Evolutionary conservation across 2,797 vertebrate species (phyloP).

Genomic region (Protosalanx chinensis): DNA sequence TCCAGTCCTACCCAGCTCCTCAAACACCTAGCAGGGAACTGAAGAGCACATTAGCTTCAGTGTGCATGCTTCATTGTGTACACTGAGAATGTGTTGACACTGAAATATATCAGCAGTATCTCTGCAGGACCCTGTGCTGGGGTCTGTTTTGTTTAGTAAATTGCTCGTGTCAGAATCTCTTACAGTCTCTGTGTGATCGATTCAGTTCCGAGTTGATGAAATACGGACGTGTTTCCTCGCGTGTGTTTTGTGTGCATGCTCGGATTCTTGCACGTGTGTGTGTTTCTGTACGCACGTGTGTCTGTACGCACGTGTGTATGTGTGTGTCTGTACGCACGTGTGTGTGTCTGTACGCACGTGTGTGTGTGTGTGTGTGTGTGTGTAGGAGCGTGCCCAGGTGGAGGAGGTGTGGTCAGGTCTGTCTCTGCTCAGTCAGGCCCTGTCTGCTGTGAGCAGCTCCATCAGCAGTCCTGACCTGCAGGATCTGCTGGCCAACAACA

Average conservation of each 20-base stretch:
- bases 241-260: not conserved
- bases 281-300: not conserved
- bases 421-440: slow-evolving; percentile 21
- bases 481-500: slow-evolving; percentile 27
- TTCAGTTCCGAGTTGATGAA: not conserved
- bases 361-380: slow-evolving; percentile 9
- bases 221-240: not conserved
- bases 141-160: not conserved
- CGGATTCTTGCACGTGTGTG: too few relatives aligned
- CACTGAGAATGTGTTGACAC: not conserved
- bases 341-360: not conserved
- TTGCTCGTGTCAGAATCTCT: not conserved
- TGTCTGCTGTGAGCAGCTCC: slow-evolving; percentile 17
- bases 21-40: not conserved
- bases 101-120: not conserved
- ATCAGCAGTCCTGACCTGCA: slow-evolving; percentile 20
- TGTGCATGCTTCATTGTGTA: not conserved
- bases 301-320: slow-evolving; percentile 10
- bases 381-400: slow-evolving; percentile 22
- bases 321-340: too few relatives aligned
- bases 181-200: not conserved
- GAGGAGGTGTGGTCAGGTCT: slow-evolving; percentile 33
- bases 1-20: not conserved
- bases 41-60: not conserved
- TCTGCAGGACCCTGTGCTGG: not conserved